Evolutionary conservation across 1,140 invertebrate genomes (phyloP).

Genomic region (Oryzaephilus surinamensis): DNA sequence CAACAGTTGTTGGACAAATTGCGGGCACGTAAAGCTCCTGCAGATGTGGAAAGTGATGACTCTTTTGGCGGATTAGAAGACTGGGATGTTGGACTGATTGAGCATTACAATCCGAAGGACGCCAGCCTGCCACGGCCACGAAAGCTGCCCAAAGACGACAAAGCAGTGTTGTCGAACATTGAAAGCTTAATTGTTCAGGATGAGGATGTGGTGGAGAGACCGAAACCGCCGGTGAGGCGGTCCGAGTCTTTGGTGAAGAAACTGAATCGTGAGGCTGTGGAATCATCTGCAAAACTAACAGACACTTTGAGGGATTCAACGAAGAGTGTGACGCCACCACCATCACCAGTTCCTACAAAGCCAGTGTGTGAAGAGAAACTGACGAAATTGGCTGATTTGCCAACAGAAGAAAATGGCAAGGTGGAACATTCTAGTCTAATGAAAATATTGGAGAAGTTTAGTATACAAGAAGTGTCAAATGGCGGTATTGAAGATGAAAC

Average conservation of each 20-base stretch:
- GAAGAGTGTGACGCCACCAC: constrained; percentile 23
- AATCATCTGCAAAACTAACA: constrained; percentile 10
- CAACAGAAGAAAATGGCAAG: constrained; percentile 12
- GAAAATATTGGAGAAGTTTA: constrained; percentile 28
- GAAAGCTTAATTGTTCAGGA: constrained; percentile 27
- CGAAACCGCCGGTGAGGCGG: constrained; percentile 23
- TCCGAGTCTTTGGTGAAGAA: constrained; percentile 31
- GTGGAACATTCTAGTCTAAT: constrained; percentile 29
- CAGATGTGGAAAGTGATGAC: constrained; percentile 35
- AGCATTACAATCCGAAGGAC: constrained; percentile 36
- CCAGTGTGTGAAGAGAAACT: constrained; percentile 5
- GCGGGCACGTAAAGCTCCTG: constrained; percentile 21
- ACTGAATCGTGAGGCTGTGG: constrained; percentile 20
- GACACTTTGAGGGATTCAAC: constrained; percentile 6
- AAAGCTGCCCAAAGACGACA: constrained; percentile 16
- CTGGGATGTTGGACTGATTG: constrained; percentile 36
- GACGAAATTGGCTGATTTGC: neutral
- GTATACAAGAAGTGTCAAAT: constrained; percentile 22
- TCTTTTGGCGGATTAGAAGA: constrained; percentile 37
- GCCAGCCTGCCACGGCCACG: constrained; percentile 30
- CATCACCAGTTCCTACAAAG: constrained; percentile 16
- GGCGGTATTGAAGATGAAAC: neutral
- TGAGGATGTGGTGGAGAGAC: constrained; percentile 17
- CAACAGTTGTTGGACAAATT: constrained; percentile 34
- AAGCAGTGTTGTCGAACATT: constrained; percentile 26